These are phyloP conservation scores for Ladona fulva DNA, from an alignment of 1,140 invertebrate genomes.

Conservation along the genomic window DNA sequence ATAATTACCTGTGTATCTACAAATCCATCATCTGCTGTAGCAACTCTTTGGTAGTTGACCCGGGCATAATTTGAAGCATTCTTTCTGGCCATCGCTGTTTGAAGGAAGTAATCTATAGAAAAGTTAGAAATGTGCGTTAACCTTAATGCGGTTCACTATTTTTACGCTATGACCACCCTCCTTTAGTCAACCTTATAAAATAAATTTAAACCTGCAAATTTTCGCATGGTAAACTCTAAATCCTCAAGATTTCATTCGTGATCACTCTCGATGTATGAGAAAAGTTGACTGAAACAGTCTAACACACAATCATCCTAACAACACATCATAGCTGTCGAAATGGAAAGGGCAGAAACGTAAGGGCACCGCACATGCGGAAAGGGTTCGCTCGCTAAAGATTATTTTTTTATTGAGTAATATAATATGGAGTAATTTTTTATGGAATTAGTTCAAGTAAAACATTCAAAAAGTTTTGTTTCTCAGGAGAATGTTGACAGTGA, in stretches of 20 bases:
- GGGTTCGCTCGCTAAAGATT: neutral
- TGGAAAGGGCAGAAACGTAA: neutral
- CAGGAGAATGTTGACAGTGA: no score
- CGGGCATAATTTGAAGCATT: slow-evolving; percentile 42
- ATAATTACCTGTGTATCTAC: slow-evolving; percentile 57
- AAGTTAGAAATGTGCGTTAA: slow-evolving; percentile 14
- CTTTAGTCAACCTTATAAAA: neutral
- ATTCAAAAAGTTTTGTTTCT: no score
- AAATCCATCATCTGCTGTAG: slow-evolving; percentile 57
- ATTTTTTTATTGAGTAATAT: neutral
- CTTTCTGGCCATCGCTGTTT: slow-evolving; percentile 49
- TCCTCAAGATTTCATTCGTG: neutral
- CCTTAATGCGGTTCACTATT: no score
- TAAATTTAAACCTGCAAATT: neutral
- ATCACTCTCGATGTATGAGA: no score
- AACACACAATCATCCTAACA: no score
- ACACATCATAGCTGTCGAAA: neutral
- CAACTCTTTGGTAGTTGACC: slow-evolving; percentile 56
- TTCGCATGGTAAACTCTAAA: neutral
- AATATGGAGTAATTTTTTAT: no score
- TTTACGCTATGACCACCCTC: no score
- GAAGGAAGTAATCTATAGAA: slow-evolving; percentile 42
- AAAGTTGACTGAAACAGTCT: no score
- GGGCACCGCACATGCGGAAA: neutral
- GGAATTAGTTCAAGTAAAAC: no score